These are phyloP conservation scores for Thymelicus lineola DNA, from an alignment of 2,888 invertebrate genomes.

Conservation along the genomic window DNA sequence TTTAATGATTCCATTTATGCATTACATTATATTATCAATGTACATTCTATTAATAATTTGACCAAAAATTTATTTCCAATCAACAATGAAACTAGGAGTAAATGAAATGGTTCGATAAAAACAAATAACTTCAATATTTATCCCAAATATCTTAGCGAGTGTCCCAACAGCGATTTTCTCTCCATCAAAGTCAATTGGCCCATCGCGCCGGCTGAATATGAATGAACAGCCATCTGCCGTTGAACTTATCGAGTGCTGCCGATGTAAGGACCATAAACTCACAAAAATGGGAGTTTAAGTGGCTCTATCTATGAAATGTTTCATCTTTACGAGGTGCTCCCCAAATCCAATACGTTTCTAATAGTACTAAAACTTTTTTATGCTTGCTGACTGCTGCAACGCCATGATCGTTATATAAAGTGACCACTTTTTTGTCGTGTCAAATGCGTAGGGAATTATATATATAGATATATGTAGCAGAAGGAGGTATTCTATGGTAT, in stretches of 20 bases:
- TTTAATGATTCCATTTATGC: background rate
- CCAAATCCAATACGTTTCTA: background rate
- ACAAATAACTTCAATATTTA: constrained; percentile 10
- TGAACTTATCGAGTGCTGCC: background rate
- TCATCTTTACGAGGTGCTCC: background rate
- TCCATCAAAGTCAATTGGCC: constrained; percentile 18
- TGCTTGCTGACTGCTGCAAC: too few species aligned
- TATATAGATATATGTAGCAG: too few species aligned
- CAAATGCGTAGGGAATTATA: too few species aligned
- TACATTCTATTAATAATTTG: too few species aligned
- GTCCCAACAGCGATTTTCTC: constrained; percentile 15
- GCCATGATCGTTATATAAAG: too few species aligned
- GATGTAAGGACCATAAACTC: constrained; percentile 4
- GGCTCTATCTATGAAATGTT: background rate
- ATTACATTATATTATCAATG: too few species aligned
- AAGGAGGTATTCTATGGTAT: too few species aligned
- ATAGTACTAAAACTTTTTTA: background rate
- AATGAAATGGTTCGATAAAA: background rate
- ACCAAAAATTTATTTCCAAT: too few species aligned
- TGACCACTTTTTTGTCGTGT: too few species aligned
- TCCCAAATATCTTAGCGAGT: constrained; percentile 3
- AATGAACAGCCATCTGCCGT: constrained; percentile 9
- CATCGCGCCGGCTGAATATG: constrained; percentile 12
- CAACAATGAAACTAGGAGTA: background rate
- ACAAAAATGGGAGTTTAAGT: background rate